Conservation (phyloP, 2,888 invertebrate genomes). For the Branchipolynoe longqiensis region DNA sequence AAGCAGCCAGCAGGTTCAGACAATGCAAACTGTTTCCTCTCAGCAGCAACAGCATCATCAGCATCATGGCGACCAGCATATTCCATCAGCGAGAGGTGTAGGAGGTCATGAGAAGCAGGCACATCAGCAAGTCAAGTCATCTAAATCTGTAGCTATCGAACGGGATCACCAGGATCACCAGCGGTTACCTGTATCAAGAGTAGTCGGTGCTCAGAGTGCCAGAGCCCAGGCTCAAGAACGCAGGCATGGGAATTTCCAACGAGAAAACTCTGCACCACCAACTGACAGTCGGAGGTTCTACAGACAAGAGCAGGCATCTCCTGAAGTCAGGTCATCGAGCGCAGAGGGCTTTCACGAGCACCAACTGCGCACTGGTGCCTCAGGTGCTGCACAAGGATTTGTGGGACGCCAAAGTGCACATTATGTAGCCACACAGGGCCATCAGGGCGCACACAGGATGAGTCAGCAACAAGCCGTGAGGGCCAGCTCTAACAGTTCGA, state of each 20-base stretch:
- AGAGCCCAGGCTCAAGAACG: no score
- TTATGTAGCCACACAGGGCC: not conserved
- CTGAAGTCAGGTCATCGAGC: constrained; percentile 14
- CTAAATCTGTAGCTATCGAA: no score
- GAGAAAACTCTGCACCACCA: constrained; percentile 36
- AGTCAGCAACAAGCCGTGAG: constrained; percentile 32
- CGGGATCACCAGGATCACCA: no score
- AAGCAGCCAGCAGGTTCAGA: not conserved
- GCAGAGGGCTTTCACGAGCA: constrained; percentile 8
- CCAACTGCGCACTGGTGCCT: not conserved
- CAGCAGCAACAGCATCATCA: no score
- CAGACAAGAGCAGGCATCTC: not conserved
- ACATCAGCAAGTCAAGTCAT: not conserved
- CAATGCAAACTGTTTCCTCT: not conserved
- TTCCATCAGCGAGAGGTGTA: no score
- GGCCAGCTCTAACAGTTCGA: constrained; percentile 1
- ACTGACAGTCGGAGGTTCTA: not conserved
- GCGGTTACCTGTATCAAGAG: no score
- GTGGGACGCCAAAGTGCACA: not conserved
- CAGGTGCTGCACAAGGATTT: not conserved
- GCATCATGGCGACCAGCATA: no score
- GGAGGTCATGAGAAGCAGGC: not conserved
- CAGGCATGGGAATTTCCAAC: not conserved
- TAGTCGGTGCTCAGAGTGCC: no score
- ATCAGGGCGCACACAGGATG: not conserved